phyloP scores from a whole-genome alignment of 2,888 invertebrate species.

The Ernsta delagoae region DNA sequence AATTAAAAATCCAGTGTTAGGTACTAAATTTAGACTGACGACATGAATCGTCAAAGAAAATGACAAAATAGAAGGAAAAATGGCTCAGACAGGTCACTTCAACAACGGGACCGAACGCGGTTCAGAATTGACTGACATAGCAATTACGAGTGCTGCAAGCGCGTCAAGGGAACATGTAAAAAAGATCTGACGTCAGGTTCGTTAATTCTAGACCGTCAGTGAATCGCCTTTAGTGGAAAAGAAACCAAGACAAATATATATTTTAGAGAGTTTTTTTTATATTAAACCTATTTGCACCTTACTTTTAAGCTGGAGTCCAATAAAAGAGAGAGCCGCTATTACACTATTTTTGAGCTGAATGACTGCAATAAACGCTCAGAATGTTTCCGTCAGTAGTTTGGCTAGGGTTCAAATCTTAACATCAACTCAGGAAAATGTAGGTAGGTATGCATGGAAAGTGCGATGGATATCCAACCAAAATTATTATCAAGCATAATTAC shows the following conservation, averaged over 20 bases:
- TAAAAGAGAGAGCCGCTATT: neutral
- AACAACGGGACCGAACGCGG: neutral
- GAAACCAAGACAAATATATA: too few species aligned
- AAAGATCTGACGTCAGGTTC: neutral
- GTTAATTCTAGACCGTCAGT: neutral
- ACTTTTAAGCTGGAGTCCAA: neutral
- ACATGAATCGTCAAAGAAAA: neutral
- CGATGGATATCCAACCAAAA: too few species aligned
- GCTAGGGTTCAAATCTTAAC: conserved; percentile 19
- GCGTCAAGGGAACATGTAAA: neutral
- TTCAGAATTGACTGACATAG: neutral
- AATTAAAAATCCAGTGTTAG: too few species aligned
- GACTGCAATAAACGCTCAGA: conserved; percentile 12
- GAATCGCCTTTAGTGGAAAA: neutral
- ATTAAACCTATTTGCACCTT: too few species aligned
- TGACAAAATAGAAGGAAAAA: neutral
- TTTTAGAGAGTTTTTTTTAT: too few species aligned
- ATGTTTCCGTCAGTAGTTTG: conserved; percentile 20
- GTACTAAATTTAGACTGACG: too few species aligned
- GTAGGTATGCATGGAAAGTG: too few species aligned
- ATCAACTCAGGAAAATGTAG: conserved; percentile 12
- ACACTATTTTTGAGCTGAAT: conserved; percentile 14
- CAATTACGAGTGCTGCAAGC: neutral
- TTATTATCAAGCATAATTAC: too few species aligned
- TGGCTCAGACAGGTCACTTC: neutral